Conservation (phyloP, 2,113 vertebrate species). For the Coracopsis vasa region DNA sequence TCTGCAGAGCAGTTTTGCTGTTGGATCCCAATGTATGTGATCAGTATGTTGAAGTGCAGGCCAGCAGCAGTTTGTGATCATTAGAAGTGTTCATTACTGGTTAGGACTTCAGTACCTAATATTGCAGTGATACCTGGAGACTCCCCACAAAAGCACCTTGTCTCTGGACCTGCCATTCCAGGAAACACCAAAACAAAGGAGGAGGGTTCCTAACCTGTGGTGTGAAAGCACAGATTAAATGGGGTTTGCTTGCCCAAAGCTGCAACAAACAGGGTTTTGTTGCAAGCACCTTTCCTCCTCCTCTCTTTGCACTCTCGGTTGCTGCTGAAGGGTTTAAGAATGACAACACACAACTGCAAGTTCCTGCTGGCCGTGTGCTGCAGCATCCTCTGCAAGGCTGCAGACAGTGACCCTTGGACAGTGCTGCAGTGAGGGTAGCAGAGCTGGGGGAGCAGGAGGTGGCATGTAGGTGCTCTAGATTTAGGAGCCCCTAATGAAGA, state of each 20-base stretch:
- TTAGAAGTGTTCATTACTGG: neutral
- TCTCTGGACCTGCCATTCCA: neutral
- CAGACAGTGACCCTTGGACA: neutral
- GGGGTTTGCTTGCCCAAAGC: neutral
- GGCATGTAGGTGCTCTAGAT: neutral
- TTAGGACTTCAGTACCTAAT: neutral
- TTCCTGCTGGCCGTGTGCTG: neutral
- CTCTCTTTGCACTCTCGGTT: rapidly evolving
- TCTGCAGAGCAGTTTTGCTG: neutral
- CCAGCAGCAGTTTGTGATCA: neutral
- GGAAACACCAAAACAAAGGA: neutral
- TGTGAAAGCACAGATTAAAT: neutral
- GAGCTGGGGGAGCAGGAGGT: neutral
- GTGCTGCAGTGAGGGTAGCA: too few relatives aligned
- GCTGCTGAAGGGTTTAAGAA: neutral
- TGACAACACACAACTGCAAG: rapidly evolving
- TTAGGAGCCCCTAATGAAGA: neutral
- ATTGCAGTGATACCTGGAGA: neutral
- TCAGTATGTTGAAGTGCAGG: neutral
- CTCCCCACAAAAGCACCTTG: neutral
- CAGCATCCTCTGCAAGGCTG: neutral
- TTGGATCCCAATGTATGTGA: neutral
- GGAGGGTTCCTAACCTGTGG: neutral
- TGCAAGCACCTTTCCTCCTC: neutral
- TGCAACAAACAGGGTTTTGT: neutral